Evolutionary conservation across 2,797 vertebrate species (phyloP).

Genomic region (Leuciscus waleckii): DNA sequence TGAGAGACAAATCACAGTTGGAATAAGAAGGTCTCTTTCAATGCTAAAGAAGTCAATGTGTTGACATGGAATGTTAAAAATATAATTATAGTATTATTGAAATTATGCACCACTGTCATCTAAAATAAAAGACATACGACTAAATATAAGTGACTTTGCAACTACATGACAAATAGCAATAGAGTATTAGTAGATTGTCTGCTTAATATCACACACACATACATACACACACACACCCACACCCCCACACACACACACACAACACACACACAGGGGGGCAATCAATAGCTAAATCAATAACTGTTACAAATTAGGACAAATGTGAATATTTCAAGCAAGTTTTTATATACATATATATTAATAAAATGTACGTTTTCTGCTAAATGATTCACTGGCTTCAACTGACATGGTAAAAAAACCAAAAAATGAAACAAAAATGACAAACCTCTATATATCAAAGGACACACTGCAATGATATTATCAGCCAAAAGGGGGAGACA

Average conservation of each 20-base stretch:
- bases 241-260: too few relatives aligned
- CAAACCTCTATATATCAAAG: not conserved
- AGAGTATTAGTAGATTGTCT: too few relatives aligned
- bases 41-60: not conserved
- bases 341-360: too few relatives aligned
- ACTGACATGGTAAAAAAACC: not conserved
- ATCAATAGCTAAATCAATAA: too few relatives aligned
- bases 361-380: not conserved
- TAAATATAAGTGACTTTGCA: too few relatives aligned
- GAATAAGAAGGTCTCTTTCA: not conserved
- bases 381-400: not conserved
- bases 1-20: not conserved
- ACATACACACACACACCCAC: too few relatives aligned
- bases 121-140: too few relatives aligned
- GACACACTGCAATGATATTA: constrained; percentile 26
- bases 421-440: not conserved
- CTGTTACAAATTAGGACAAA: too few relatives aligned
- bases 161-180: too few relatives aligned
- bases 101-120: not conserved
- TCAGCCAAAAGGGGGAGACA: constrained; percentile 49
- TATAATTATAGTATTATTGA: not conserved
- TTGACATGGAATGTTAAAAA: not conserved
- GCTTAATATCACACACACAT: too few relatives aligned
- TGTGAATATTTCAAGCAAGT: not conserved
- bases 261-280: too few relatives aligned